phyloP scores from a whole-genome alignment of 1,140 invertebrate species.

The Diachasma alloeum region DNA sequence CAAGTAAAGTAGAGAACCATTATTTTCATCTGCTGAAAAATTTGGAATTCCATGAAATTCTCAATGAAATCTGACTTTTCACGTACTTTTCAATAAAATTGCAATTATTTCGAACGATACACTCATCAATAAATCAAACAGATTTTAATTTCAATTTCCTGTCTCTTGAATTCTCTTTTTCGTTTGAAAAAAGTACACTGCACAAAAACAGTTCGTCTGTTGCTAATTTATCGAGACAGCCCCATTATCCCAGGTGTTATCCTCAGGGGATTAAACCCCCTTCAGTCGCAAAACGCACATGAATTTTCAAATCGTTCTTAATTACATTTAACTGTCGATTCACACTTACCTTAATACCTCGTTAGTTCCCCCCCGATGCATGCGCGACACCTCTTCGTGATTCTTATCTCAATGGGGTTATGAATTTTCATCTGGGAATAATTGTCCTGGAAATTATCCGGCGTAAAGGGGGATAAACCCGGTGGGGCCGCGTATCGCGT shows the following conservation, averaged over 20 bases:
- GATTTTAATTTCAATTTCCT: no score
- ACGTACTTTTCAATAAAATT: no score
- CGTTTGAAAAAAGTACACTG: not conserved
- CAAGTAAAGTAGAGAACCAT: no score
- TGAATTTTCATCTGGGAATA: not conserved
- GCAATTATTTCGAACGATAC: no score
- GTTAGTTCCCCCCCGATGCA: not conserved
- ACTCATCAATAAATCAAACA: no score
- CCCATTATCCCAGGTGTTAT: conserved; percentile 12
- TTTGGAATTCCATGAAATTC: no score
- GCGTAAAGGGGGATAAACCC: not conserved
- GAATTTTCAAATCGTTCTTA: conserved; percentile 29
- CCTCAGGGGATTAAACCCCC: not conserved
- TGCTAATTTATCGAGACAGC: not conserved
- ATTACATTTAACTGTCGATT: conserved; percentile 38
- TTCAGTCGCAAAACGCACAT: conserved; percentile 5
- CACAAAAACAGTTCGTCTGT: not conserved
- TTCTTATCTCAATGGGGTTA: not conserved
- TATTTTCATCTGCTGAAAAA: no score
- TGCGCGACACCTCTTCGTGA: not conserved
- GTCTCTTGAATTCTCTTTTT: no score
- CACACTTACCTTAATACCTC: conserved; percentile 5
- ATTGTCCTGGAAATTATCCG: not conserved
- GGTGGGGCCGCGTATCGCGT: conserved; percentile 36
- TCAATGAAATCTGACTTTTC: no score